phyloP scores from a whole-genome alignment of 2,797 vertebrate genomes.

The Sylvia borin region DNA sequence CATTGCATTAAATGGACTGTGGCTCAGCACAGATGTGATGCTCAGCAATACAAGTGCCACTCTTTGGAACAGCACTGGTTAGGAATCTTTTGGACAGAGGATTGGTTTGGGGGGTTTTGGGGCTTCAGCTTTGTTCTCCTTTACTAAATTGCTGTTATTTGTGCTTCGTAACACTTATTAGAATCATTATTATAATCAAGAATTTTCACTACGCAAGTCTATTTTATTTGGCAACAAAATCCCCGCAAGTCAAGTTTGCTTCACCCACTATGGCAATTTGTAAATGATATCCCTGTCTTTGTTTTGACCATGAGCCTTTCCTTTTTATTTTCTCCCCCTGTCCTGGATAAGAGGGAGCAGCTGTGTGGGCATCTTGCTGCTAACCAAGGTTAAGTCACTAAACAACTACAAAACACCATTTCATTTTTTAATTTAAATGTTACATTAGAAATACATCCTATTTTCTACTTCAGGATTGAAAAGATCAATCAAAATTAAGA shows the following conservation, averaged over 20 bases:
- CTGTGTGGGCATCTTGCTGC: background rate
- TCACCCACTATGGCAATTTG: background rate
- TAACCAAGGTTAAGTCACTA: background rate
- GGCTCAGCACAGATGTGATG: background rate
- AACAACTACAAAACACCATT: background rate
- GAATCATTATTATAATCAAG: background rate
- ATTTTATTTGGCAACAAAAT: background rate
- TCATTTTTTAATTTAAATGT: background rate
- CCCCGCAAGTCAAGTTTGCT: background rate
- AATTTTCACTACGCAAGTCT: background rate
- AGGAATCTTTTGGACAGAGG: background rate
- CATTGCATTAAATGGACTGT: background rate
- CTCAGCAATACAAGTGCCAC: background rate
- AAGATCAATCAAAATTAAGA: constrained; percentile 38
- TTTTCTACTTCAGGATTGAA: constrained; percentile 35
- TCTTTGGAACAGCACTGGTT: background rate
- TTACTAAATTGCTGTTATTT: background rate
- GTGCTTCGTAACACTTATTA: background rate
- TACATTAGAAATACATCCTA: background rate
- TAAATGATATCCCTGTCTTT: background rate
- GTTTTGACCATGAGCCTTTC: background rate
- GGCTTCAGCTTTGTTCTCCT: background rate
- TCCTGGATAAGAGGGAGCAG: background rate
- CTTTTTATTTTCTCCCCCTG: background rate
- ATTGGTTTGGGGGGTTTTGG: background rate